These are phyloP conservation scores for Mesochorus sp. DNA, from an alignment of 2,888 invertebrate species.

Conservation along the genomic window DNA sequence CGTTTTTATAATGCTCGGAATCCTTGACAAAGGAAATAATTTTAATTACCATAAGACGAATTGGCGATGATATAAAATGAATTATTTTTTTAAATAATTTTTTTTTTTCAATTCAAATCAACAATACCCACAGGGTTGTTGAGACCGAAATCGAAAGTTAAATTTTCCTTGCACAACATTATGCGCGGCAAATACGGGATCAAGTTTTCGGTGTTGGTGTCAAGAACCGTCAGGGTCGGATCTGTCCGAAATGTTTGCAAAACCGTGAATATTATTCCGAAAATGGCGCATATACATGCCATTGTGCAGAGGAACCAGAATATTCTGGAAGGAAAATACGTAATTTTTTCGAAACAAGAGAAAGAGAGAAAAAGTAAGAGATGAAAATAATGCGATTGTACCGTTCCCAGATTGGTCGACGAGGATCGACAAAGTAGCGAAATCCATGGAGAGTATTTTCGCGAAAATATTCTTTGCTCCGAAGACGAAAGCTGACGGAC, in stretches of 20 bases:
- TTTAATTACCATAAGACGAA: not conserved
- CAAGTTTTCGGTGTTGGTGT: constrained; percentile 74
- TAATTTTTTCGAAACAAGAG: not conserved
- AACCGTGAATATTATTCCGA: constrained; percentile 89
- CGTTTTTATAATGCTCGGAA: constrained; percentile 15
- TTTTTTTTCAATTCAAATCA: not conserved
- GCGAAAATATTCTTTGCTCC: constrained; percentile 70
- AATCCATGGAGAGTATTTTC: constrained; percentile 87
- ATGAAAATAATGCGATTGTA: constrained; percentile 74
- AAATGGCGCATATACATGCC: constrained; percentile 87
- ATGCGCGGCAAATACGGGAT: constrained; percentile 66
- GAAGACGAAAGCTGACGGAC: constrained; percentile 65
- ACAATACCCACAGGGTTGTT: constrained; percentile 30
- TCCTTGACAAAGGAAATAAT: constrained; percentile 17
- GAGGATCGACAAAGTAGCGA: constrained; percentile 89
- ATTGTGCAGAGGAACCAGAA: constrained; percentile 91
- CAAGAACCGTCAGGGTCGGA: constrained; percentile 90
- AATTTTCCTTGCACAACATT: constrained; percentile 62
- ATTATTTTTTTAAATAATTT: not conserved
- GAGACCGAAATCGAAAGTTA: constrained; percentile 62
- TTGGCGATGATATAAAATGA: not conserved
- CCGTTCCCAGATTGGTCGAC: constrained; percentile 90
- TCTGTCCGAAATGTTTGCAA: constrained; percentile 93
- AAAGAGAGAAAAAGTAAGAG: not conserved
- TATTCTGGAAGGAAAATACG: constrained; percentile 83